Percentiles rank a stretch among this genome's conserved stretches.
phyloP scores from a whole-genome alignment of 2,113 vertebrate genomes.

The Nyctibius bracteatus region DNA sequence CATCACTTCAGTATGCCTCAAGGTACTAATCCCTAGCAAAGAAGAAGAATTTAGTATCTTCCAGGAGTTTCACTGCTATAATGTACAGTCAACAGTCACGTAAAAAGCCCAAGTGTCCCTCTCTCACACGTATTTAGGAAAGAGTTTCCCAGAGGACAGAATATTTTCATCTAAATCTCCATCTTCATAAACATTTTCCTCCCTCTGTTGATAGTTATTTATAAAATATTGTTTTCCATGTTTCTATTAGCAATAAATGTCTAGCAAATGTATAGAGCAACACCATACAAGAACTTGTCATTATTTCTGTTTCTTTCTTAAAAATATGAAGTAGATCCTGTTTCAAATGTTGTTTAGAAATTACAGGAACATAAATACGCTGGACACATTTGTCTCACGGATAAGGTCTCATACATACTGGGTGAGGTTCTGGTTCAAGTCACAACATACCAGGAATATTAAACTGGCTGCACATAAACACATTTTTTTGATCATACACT shows the following conservation, averaged over 20 bases:
- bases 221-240: neutral
- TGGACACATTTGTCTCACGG: neutral
- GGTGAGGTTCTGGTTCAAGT: neutral
- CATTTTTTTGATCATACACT: neutral
- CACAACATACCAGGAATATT: neutral
- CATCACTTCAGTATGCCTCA: neutral
- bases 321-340: neutral
- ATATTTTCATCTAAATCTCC: neutral
- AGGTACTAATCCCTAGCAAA: neutral
- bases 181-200: neutral
- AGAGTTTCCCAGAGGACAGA: neutral
- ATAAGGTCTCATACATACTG: neutral
- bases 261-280: neutral
- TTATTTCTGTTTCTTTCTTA: neutral
- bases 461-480: neutral
- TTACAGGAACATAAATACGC: neutral
- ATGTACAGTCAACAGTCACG: fast-evolving
- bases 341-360: neutral
- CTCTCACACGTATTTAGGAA: neutral
- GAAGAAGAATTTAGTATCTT: neutral
- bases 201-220: neutral
- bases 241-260: neutral
- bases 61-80: neutral
- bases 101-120: neutral
- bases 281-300: neutral